Base-by-base conservation (phyloP, 2,113 vertebrate species). In the Cyrtonyx montezumae region DNA sequence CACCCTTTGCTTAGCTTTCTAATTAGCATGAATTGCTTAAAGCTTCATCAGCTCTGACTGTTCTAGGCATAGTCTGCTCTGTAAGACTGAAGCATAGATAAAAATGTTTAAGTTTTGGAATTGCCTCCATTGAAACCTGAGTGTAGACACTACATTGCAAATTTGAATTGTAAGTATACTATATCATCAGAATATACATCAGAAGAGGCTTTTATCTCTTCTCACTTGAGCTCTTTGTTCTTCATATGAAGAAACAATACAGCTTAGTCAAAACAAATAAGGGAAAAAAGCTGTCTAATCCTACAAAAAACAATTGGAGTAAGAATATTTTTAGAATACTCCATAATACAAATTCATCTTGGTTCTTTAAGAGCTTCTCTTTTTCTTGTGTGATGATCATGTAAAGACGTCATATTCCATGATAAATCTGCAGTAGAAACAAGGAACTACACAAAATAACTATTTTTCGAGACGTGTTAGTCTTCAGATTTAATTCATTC, bases 21-120 rank as follows among this genome's bases (percentile, higher is more conserved):
- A 2, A 56, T 4, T 23, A 69, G 17, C 22, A 23, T 58, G 9
- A 79, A 11, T 30, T 63, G 13, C 14, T 30, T 56, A 65, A 84
- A 58, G 46, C 36, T 89, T 79, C 26, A 45, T 76, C 15, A 76
- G 3, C 36, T 87, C 51, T 20, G 58, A 42, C 5, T 62, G 21
- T 84, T 82, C 32, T 7, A 25, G 25, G 43, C 34, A 25, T 53
- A 67, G 48, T 0, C 0, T 51, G 13, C 13, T 65, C 30, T 62
- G 4, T n/a, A 26, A 46, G 61, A 14, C 36, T 8, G 37, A 53
- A 25, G 32, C 10, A 48, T 4, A 45, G 32, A 23, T 3, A 61
- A 26, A 55, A 79, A 13, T 70, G 8, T 56, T 81, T 62, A n/a
- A 77, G 23, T 84, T 78, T 34, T 66, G 32, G 14, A 45, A 21